These are phyloP conservation scores for Datnioides undecimradiatus DNA, from an alignment of 2,113 vertebrate species.

Conservation along the genomic window DNA sequence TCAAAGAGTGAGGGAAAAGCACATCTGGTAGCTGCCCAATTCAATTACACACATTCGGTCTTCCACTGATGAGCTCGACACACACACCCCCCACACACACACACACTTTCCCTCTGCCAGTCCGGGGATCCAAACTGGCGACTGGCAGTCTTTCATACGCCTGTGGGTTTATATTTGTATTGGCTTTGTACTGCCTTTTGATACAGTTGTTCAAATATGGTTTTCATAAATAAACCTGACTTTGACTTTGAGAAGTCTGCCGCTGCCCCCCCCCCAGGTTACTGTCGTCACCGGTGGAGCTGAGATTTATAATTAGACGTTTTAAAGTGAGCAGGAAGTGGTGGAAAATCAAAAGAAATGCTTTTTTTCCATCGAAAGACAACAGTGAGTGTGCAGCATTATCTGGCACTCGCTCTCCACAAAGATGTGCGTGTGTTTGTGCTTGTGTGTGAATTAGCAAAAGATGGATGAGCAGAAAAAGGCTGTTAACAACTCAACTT, in stretches of 20 bases:
- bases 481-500: conserved; percentile 15
- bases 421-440: neutral
- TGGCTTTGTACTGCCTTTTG: conserved; percentile 4
- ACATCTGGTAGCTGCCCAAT: neutral
- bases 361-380: conserved; percentile 11
- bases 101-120: neutral
- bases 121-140: conserved; percentile 10
- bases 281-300: neutral
- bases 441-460: conserved; percentile 12
- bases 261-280: conserved; percentile 4
- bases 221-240: conserved; percentile 43
- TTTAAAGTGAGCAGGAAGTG: neutral
- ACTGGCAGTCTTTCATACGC: neutral
- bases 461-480: conserved; percentile 18
- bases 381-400: neutral
- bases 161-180: conserved; percentile 3
- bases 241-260: neutral
- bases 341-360: conserved; percentile 7
- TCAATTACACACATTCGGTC: conserved; percentile 2
- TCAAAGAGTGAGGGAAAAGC: neutral
- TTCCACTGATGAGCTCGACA: neutral
- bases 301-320: conserved; percentile 53
- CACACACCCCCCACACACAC: neutral
- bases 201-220: neutral
- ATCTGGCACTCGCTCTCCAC: neutral